Evolutionary conservation across 2,113 vertebrate species (phyloP).

Genomic region (Clupea harengus): DNA sequence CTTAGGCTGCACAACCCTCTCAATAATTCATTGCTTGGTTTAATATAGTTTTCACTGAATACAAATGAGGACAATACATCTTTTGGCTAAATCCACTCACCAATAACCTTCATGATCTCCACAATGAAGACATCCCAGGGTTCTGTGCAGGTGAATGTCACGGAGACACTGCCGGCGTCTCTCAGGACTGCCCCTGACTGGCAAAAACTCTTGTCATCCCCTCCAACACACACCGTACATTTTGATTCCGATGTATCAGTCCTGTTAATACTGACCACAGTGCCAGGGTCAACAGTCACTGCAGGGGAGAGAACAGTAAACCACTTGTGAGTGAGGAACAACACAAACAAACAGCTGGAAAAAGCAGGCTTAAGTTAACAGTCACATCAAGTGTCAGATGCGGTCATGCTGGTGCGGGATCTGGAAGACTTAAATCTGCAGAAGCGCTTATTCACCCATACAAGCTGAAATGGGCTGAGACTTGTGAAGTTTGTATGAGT

Average conservation of each 20-base stretch:
- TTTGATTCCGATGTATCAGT: conserved; percentile 21
- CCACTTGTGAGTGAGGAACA: neutral
- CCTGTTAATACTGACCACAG: conserved; percentile 50
- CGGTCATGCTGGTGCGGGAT: neutral
- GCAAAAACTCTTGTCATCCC: conserved; percentile 24
- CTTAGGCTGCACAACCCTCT: no score
- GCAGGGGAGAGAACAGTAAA: conserved; percentile 36
- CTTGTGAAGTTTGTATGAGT: neutral
- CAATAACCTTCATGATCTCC: conserved; percentile 53
- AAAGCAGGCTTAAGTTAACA: no score
- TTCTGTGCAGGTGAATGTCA: conserved; percentile 57
- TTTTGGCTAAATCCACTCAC: conserved; percentile 42
- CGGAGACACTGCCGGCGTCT: neutral
- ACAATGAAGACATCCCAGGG: conserved; percentile 60
- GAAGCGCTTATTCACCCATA: neutral
- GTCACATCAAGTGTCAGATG: neutral
- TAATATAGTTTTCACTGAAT: no score
- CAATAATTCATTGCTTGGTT: no score
- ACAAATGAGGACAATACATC: neutral
- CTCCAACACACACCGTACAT: conserved; percentile 54
- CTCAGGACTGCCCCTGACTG: conserved; percentile 20
- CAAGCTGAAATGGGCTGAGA: neutral
- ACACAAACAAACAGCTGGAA: no score
- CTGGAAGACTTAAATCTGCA: neutral
- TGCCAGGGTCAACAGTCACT: conserved; percentile 42